Percentiles rank a stretch among this genome's conserved stretches.
These are phyloP conservation scores for Lasioglossum morio DNA, from an alignment of 2,888 invertebrate genomes.

Conservation along the genomic window DNA sequence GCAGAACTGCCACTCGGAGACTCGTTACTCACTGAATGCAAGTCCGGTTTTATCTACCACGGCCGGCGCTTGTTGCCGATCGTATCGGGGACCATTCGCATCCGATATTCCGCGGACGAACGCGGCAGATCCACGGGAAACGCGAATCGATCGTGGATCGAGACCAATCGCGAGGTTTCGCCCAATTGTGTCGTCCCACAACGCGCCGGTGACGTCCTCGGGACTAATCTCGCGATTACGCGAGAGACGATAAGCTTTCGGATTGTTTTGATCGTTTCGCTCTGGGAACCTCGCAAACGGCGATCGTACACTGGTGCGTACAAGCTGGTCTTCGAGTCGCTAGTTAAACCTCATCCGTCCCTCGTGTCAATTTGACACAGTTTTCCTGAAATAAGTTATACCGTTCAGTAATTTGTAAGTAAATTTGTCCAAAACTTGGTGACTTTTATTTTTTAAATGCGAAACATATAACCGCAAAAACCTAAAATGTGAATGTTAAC, in stretches of 20 bases:
- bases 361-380: too few relatives aligned
- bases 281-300: background rate
- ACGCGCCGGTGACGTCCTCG: background rate
- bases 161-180: background rate
- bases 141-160: background rate
- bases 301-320: background rate
- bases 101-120: conserved; percentile 19
- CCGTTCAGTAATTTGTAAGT: too few relatives aligned
- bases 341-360: too few relatives aligned
- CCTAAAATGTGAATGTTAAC: too few relatives aligned
- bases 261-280: background rate
- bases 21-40: conserved; percentile 75
- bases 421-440: too few relatives aligned
- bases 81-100: conserved; percentile 44
- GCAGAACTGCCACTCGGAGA: conserved; percentile 56
- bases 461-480: too few relatives aligned
- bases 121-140: conserved; percentile 2
- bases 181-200: background rate
- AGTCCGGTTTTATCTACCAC: conserved; percentile 66
- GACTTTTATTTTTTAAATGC: too few relatives aligned
- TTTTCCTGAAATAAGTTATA: too few relatives aligned
- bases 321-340: too few relatives aligned
- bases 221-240: background rate
- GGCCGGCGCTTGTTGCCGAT: conserved; percentile 32
- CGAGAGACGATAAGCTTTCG: background rate